A percentile compares a stretch with the other conserved stretches of the same genome.
phyloP scores from a whole-genome alignment of 2,113 vertebrate species.

The Scomber japonicus region DNA sequence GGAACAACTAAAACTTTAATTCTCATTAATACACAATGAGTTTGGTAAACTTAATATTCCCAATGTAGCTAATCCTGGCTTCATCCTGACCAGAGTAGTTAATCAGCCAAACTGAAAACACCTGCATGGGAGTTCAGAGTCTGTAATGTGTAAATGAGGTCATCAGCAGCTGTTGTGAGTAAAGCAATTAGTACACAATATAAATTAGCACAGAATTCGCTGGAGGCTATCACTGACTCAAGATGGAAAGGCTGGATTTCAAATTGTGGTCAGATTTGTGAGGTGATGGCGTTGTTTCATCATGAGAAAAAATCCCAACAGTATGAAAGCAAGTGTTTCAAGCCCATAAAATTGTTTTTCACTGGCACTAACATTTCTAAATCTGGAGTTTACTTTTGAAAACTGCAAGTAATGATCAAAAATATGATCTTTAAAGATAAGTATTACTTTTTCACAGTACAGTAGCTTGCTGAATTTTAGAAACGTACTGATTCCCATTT shows the following conservation, averaged over 20 bases:
- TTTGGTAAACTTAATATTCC: neutral
- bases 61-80: neutral
- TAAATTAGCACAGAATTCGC: neutral
- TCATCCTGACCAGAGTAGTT: conserved; percentile 1
- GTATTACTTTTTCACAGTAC: neutral
- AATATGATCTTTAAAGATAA: neutral
- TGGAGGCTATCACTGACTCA: neutral
- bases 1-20: neutral
- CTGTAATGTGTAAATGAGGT: conserved; percentile 9
- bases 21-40: neutral
- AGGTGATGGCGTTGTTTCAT: neutral
- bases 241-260: neutral
- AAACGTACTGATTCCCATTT: neutral
- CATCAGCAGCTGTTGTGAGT: conserved; percentile 23
- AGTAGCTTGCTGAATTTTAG: too few relatives aligned
- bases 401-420: neutral
- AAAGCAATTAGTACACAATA: conserved; percentile 8
- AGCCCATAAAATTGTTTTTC: neutral
- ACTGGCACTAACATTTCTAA: neutral
- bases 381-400: neutral
- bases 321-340: neutral
- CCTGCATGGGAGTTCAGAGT: neutral
- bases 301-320: neutral
- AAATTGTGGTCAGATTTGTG: neutral
- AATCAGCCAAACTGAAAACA: conserved; percentile 32